phyloP scores from a whole-genome alignment of 2,888 invertebrate species.

The Hipparchia semele region DNA sequence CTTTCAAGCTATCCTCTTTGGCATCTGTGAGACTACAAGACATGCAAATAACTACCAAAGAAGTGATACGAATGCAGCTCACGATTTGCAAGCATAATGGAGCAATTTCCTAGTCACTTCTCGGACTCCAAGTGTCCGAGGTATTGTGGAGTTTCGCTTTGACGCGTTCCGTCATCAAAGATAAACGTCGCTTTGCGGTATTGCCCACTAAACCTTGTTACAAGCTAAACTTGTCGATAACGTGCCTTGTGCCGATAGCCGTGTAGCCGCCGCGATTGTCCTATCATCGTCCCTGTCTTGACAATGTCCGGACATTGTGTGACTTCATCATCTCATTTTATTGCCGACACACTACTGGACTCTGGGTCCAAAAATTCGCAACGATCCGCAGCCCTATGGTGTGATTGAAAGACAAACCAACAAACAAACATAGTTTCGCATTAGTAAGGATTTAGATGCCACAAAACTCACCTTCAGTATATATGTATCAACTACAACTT shows the following conservation, averaged over 20 bases:
- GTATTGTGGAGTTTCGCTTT: conserved; percentile 33
- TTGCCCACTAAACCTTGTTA: conserved; percentile 7
- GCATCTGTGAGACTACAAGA: conserved; percentile 23
- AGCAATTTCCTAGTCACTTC: conserved; percentile 38
- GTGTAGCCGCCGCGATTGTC: neutral
- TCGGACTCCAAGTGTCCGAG: conserved; percentile 35
- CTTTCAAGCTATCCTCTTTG: conserved; percentile 35
- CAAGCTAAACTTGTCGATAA: conserved; percentile 2
- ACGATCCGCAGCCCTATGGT: too few relatives aligned
- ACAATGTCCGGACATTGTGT: neutral
- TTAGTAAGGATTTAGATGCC: too few relatives aligned
- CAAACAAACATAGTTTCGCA: too few relatives aligned
- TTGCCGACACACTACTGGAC: too few relatives aligned
- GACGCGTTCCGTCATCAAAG: conserved; percentile 29
- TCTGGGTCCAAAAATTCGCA: too few relatives aligned
- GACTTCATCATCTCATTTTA: neutral
- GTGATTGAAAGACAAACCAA: too few relatives aligned
- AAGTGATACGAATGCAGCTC: conserved; percentile 35
- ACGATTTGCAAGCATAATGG: conserved; percentile 40
- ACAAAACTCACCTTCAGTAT: too few relatives aligned
- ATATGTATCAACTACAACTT: too few relatives aligned
- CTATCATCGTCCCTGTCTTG: neutral
- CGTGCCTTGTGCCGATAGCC: neutral
- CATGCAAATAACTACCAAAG: conserved; percentile 28
- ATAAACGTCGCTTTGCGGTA: conserved; percentile 21